Base-by-base conservation (phyloP, 1,140 invertebrate species). In the Acyrthosiphon pisum region DNA sequence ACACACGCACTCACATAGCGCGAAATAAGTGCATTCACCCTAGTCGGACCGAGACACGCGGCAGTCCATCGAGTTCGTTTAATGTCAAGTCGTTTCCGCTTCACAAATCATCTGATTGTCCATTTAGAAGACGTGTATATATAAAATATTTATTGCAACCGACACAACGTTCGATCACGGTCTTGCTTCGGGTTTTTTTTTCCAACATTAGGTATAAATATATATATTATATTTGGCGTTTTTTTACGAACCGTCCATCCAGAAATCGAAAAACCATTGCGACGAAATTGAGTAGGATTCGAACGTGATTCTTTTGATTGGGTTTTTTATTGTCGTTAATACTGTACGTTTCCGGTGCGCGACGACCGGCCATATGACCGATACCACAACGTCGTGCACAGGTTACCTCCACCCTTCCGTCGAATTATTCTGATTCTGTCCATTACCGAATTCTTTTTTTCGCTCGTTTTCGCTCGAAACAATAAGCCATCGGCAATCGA, bases 31-130 rank as follows among this genome's bases (percentile, higher is more conserved):
- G 37, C 89, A 30, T 90, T 90, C 89, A 90, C 89, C 89, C 89
- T 68, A 23, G 53, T n/a, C 26, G 46, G 86, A 35, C 6, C 9
- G 53, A 56, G 56, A 68, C 56, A 41, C 46, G 89, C 60, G 60
- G 60, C 30, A 76, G 60, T 48, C 44, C 11, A 35, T 81, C 76
- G 44, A 35, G 90, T 48, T 91, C 90, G 90, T 91, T 91, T 91
- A 48, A 48, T 91, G 90, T 76, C 90, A 91, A 48, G 37, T 53
- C n/a, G 91, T 93, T 93, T 93, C 91, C 91, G 91, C 91, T 84
- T 93, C 91, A 53, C 81, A 53, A 93, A 84, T 84, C 91, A 48
- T 83, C 81, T 30, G 76, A 93, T 93, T 56, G 91, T 86, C 91
- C 91, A 41, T 93, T 93, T 93, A 93, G 76, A 41, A 56, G 37